Conservation (phyloP, 2,888 invertebrate species). For the Nebria salina region DNA sequence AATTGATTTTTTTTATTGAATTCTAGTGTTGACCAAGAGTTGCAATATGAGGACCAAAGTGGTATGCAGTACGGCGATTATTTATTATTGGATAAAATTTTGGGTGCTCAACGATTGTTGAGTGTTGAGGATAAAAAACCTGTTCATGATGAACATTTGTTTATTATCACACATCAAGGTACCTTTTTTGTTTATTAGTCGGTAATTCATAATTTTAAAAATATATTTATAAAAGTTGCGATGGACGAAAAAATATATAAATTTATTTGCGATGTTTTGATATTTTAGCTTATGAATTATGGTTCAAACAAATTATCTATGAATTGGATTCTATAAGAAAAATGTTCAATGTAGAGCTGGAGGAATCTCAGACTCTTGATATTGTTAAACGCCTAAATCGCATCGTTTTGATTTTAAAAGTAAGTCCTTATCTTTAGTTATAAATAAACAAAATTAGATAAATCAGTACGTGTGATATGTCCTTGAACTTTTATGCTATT, state of each 20-base stretch:
- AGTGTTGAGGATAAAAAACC: slow-evolving; percentile 77
- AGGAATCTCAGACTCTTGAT: slow-evolving; percentile 92
- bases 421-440: slow-evolving; percentile 58
- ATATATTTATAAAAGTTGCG: no score
- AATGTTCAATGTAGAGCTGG: slow-evolving; percentile 79
- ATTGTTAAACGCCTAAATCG: slow-evolving; percentile 91
- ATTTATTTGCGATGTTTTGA: slow-evolving; percentile 28
- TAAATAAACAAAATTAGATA: background rate
- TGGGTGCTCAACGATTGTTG: slow-evolving; percentile 82
- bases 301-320: slow-evolving; percentile 99
- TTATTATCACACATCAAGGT: slow-evolving; percentile 99
- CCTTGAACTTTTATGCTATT: slow-evolving; percentile 34
- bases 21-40: slow-evolving; percentile 60
- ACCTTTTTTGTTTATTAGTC: slow-evolving; percentile 45
- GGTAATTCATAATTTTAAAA: no score
- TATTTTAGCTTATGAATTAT: slow-evolving; percentile 91
- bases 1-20: slow-evolving; percentile 15
- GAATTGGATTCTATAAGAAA: slow-evolving; percentile 93
- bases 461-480: slow-evolving; percentile 8
- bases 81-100: slow-evolving; percentile 86
- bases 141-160: slow-evolving; percentile 97
- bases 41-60: slow-evolving; percentile 72
- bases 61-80: slow-evolving; percentile 93
- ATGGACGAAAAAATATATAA: no score
- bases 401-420: slow-evolving; percentile 91